phyloP scores from a whole-genome alignment of 2,888 invertebrate species.

The Drosophila greeni region DNA sequence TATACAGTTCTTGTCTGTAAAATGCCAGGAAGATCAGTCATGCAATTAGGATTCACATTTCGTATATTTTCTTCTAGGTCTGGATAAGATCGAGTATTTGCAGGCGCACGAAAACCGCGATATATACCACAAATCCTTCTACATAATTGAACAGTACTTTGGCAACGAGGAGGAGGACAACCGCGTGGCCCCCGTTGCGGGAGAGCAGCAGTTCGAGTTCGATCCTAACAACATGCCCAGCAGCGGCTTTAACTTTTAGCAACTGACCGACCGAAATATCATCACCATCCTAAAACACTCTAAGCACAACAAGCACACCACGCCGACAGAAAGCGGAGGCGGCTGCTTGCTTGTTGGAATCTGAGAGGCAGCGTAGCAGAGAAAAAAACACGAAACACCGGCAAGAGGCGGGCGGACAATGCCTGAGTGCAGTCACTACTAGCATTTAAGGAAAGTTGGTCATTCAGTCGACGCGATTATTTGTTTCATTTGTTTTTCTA shows the following conservation, averaged over 20 bases:
- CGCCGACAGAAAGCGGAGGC: constrained; percentile 1
- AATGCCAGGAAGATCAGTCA: background rate
- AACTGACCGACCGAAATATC: constrained; percentile 19
- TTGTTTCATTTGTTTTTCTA: constrained; percentile 29
- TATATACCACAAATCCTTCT: constrained; percentile 97
- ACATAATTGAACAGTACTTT: constrained; percentile 97
- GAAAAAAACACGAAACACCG: background rate
- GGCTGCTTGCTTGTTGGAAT: background rate
- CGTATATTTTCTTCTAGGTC: constrained; percentile 81
- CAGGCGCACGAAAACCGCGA: constrained; percentile 98
- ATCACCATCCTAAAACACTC: constrained; percentile 6
- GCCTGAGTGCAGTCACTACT: constrained; percentile 62
- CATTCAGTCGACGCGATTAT: constrained; percentile 22
- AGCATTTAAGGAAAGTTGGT: constrained; percentile 61
- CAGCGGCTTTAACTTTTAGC: constrained; percentile 90
- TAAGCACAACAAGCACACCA: constrained; percentile 17
- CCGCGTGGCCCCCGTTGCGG: constrained; percentile 86
- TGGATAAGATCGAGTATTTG: constrained; percentile 98
- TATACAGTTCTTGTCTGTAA: no score
- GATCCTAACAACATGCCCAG: constrained; percentile 84
- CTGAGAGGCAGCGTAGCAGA: background rate
- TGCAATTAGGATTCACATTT: background rate
- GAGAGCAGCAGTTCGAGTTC: constrained; percentile 86
- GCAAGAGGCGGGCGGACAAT: background rate
- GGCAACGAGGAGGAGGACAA: constrained; percentile 92